Base-by-base conservation (phyloP, 2,888 invertebrate genomes). In the Himalopsyche japonica region DNA sequence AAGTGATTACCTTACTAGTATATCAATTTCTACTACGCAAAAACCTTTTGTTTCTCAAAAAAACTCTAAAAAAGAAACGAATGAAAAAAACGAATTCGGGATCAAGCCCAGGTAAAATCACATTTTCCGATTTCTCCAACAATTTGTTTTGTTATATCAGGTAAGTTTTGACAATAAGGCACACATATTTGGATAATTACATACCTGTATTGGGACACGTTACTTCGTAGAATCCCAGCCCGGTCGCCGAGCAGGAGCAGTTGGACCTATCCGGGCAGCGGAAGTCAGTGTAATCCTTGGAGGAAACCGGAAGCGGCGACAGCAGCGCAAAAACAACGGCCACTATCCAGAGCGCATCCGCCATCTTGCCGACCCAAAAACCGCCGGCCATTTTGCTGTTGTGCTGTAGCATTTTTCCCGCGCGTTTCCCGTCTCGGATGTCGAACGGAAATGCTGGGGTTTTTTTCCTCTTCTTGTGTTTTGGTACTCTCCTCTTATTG, bases 161-260 rank as follows among this genome's bases (percentile, higher is more conserved):
- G n/a, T n/a, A n/a, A n/a, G n/a, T n/a, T n/a, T n/a, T n/a, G n/a
- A n/a, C n/a, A n/a, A n/a, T n/a, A n/a, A n/a, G n/a, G n/a, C n/a
- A n/a, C 15, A 43, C 4, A 15, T 43, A 15, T 43, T 12, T 43
- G 15, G 49, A 8, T 47, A 82, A 57, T 27, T n/a, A 84, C 85
- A 80, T 24, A 84, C 84, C 86, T 82, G 80, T 82, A 37, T 37
- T 47, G 10, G 84, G 86, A 70, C 86, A 86, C n/a, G 34, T 30
- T 27, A 86, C 64, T 49, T 86, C 84, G 79, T 82, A 86, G 64
- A 80, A 64, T 30, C 78, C 80, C 8, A 32, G 49, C 10, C 82
- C 86, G 32, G 79, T 32, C n/a, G 81, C 83, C 77, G 34, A n/a
- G 49, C 85, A 85, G 79, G 82, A 83, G 81, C 86, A 86, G 81